Evolutionary conservation across 30 jellyfish, hydroid and myxozoan species (phyloP).

Genomic region (Pelagia noctiluca): DNA sequence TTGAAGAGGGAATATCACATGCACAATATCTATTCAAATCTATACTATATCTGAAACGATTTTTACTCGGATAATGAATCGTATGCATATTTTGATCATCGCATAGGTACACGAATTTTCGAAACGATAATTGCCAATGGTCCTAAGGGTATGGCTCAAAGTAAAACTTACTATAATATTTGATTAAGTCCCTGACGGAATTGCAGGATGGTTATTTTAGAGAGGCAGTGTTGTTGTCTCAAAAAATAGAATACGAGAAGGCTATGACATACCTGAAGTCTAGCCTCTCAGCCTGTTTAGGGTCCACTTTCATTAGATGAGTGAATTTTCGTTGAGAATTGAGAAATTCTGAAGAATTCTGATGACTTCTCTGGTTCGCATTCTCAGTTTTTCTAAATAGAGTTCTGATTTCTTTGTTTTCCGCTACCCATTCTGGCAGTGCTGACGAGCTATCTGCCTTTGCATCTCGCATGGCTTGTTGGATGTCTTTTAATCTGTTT

Average conservation of each 20-base stretch:
- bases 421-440: slow-evolving; percentile 97
- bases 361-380: slow-evolving; percentile 20
- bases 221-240: neutral
- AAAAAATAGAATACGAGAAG: neutral
- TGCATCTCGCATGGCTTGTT: slow-evolving; percentile 77
- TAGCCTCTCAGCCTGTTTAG: slow-evolving; percentile 85
- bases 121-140: neutral
- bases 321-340: slow-evolving; percentile 68
- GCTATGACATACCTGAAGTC: slow-evolving; percentile 66
- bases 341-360: slow-evolving; percentile 13
- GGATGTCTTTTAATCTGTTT: slow-evolving; percentile 86
- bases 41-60: neutral
- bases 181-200: neutral
- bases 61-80: too few relatives aligned
- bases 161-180: neutral
- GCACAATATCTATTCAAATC: neutral
- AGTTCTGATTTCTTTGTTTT: slow-evolving; percentile 79
- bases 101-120: neutral
- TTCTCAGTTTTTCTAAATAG: slow-evolving; percentile 69
- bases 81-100: neutral
- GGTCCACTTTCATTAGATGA: slow-evolving; percentile 80
- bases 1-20: neutral
- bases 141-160: neutral
- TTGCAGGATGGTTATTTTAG: neutral
- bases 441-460: slow-evolving; percentile 73